Conservation (phyloP, 2,797 vertebrate genomes). For the Enteromius mattozi region DNA sequence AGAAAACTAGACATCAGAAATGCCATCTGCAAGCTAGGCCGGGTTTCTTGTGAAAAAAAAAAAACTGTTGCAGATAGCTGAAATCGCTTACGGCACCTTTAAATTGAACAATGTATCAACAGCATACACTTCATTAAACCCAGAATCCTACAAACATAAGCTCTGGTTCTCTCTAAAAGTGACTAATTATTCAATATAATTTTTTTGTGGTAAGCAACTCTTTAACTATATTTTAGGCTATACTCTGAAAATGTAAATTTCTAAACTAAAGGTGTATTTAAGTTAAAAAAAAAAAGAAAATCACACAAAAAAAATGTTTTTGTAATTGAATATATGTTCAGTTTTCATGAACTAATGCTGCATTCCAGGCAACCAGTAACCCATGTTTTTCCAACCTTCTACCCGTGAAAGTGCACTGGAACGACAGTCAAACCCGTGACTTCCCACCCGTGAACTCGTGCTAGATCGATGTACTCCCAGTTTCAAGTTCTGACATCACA, state of each 20-base stretch:
- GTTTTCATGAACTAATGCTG: not conserved
- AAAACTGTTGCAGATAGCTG: not conserved
- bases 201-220: not conserved
- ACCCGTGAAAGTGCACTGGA: no score
- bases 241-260: not conserved
- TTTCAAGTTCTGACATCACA: no score
- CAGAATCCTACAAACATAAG: not conserved
- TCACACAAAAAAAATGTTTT: no score
- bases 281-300: no score
- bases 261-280: not conserved
- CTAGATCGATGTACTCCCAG: no score
- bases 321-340: no score
- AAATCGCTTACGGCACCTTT: not conserved
- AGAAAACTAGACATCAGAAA: conserved; percentile 6
- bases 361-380: no score
- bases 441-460: no score
- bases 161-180: not conserved
- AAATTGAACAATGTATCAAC: conserved; percentile 6
- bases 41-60: no score
- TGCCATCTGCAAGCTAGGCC: not conserved
- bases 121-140: not conserved
- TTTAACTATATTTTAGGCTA: not conserved
- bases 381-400: no score
- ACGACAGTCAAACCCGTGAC: no score
- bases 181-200: not conserved